Evolutionary conservation across 2,888 invertebrate genomes (phyloP).

Genomic region (Cepaea hortensis): DNA sequence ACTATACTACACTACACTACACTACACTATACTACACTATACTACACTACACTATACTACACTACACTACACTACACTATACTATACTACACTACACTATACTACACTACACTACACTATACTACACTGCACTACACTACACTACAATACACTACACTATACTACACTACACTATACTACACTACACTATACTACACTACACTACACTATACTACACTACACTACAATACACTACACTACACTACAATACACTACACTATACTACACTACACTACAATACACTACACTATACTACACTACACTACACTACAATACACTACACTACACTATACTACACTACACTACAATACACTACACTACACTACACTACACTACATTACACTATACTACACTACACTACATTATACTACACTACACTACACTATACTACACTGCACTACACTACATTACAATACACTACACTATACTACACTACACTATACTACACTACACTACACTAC

Average conservation of each 20-base stretch:
- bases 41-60: conserved; percentile 31
- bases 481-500: conserved; percentile 7
- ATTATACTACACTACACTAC: neutral
- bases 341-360: neutral
- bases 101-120: conserved; percentile 22
- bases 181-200: conserved; percentile 32
- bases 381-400: neutral
- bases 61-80: conserved; percentile 32
- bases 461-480: neutral
- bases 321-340: conserved; percentile 3
- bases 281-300: conserved; percentile 3
- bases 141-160: conserved; percentile 30
- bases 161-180: conserved; percentile 28
- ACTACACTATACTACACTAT: conserved; percentile 27
- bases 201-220: conserved; percentile 33
- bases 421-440: neutral
- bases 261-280: neutral
- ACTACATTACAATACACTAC: neutral
- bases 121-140: conserved; percentile 31
- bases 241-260: neutral
- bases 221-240: conserved; percentile 26
- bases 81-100: conserved; percentile 30
- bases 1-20: conserved; percentile 36
- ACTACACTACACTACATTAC: conserved; percentile 1
- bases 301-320: conserved; percentile 2